A percentile compares a stretch with the other conserved stretches of the same genome.
Conservation (phyloP, 2,888 invertebrate genomes). For the Exocentrus adspersus region DNA sequence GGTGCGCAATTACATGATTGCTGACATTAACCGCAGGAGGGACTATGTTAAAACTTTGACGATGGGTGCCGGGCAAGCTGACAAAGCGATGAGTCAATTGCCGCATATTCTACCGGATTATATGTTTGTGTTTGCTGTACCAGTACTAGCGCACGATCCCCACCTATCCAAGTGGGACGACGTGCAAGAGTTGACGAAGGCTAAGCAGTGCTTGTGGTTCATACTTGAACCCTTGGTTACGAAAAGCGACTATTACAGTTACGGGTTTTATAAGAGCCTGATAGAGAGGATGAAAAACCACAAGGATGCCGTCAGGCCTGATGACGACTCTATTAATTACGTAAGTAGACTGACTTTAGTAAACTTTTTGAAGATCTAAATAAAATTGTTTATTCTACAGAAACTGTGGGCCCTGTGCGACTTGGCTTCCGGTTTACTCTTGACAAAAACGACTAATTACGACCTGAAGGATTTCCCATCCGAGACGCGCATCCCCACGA, state of each 20-base stretch:
- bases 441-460: constrained; percentile 86
- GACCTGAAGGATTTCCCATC: constrained; percentile 90
- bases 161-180: constrained; percentile 82
- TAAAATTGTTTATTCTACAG: constrained; percentile 64
- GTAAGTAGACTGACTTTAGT: constrained; percentile 70
- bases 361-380: constrained; percentile 9
- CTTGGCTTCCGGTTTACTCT: constrained; percentile 89
- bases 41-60: constrained; percentile 91
- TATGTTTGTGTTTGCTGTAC: constrained; percentile 96
- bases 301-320: constrained; percentile 86
- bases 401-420: constrained; percentile 98
- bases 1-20: constrained; percentile 83
- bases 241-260: constrained; percentile 93
- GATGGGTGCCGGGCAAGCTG: constrained; percentile 72
- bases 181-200: constrained; percentile 77
- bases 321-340: constrained; percentile 83
- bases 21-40: constrained; percentile 86
- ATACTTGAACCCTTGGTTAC: constrained; percentile 93
- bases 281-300: constrained; percentile 95
- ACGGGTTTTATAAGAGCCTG: constrained; percentile 93
- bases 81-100: constrained; percentile 78
- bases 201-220: constrained; percentile 92
- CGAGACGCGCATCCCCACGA: constrained; percentile 86
- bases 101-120: constrained; percentile 95
- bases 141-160: constrained; percentile 93